Percentiles rank a stretch among this genome's conserved stretches.
Conservation (phyloP, 53 echinoderm and acorn worm genomes). For the Crossaster papposus region DNA sequence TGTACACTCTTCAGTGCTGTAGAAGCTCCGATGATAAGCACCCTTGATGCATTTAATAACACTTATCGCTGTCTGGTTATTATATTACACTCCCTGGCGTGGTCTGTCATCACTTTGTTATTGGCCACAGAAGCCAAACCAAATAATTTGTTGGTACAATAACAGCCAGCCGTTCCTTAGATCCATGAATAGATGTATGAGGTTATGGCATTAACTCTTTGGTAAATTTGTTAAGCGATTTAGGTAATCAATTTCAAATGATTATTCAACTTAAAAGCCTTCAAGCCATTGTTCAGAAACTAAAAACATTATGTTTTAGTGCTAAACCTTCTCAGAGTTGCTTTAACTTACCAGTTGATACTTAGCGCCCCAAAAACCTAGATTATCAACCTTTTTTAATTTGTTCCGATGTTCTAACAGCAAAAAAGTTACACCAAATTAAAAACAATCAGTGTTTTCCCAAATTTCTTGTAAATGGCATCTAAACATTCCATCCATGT, state of each 20-base stretch:
- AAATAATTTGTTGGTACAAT: constrained; percentile 12
- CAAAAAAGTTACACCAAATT: no score
- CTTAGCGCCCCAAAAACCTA: no score
- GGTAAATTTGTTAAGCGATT: not conserved
- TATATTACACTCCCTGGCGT: constrained; percentile 25
- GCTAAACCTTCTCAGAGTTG: no score
- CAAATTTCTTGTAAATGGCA: no score
- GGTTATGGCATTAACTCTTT: not conserved
- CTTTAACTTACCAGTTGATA: no score
- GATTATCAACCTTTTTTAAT: no score
- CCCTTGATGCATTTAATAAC: not conserved
- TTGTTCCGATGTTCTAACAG: no score
- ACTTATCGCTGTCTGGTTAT: constrained; percentile 13
- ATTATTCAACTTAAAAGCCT: no score
- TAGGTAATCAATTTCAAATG: not conserved
- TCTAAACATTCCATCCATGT: no score
- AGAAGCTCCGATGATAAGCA: not conserved
- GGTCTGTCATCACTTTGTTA: constrained; percentile 44
- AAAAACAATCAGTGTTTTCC: no score
- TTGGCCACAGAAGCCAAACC: constrained; percentile 12
- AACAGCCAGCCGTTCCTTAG: not conserved
- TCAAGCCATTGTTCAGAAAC: no score
- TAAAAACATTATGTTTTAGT: no score
- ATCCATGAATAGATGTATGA: not conserved
- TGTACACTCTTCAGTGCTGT: not conserved